Base-by-base conservation (phyloP, 2,113 vertebrate genomes). In the Rostratula benghalensis region DNA sequence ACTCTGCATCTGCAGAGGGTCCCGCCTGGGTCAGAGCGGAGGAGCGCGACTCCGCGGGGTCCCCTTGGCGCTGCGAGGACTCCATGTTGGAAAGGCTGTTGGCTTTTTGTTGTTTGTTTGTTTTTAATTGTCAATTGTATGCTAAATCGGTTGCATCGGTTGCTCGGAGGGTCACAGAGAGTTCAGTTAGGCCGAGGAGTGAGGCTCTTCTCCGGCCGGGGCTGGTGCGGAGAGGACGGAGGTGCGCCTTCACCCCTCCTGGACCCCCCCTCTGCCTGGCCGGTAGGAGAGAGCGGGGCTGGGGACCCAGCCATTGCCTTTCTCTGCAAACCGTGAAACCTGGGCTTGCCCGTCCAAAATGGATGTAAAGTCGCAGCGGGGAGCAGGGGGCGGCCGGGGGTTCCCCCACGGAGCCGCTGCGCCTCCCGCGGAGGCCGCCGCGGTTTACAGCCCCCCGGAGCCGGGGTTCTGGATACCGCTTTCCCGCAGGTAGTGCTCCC, bases 121-220 rank as follows among this genome's bases (percentile, higher is more conserved):
- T 98, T 98, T 97, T 97, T 97, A 98, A 97, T 98, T 98, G 97
- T 97, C 98, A 97, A 85, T 98, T 98, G 97, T 97, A 73, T 97
- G 97, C 96, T 97, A 97, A 97, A 97, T 96, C 94, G 96, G 96
- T 97, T 97, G 95, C 96, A 54, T 54, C 27, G 53, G 27, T 54
- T 18, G 82, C 96, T 94, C 88, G 18, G 85, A 94, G 97, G 98
- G 98, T 98, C 98, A 98, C 85, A 23, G 82, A 85, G 93, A 98
- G 98, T 98, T 98, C 98, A 98, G 94, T 59, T 93, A 93, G 95
- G 94, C 79, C 70, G 59, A 91, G 93, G 73, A 97, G 91, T 80
- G 70, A 74, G 89, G 86, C 89, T 76, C 78, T 89, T 83, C 82
- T 80, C 27, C 23, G 39, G 57, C 77, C 48, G 39, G 37, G 3